Percentiles rank a stretch among this genome's conserved stretches.
Evolutionary conservation across 2,888 invertebrate genomes (phyloP).

Genomic region (Hoplodrina ambigua): DNA sequence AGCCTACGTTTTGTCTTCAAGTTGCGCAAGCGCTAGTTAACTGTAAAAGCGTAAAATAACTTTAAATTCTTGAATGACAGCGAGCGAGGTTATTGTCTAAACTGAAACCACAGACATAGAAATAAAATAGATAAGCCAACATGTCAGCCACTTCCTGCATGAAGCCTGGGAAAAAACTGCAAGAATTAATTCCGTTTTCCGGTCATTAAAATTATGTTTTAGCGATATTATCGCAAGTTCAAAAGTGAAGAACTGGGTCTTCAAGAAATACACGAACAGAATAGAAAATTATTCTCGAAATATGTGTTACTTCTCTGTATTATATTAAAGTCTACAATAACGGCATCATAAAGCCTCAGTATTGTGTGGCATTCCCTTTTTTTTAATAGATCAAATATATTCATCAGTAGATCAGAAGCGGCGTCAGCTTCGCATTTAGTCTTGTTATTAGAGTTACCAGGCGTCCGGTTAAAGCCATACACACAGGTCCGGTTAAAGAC

Average conservation of each 20-base stretch:
- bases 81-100: conserved; percentile 17
- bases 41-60: background rate
- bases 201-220: conserved; percentile 18
- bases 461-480: too few relatives aligned
- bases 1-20: background rate
- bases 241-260: background rate
- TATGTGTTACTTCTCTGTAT: too few relatives aligned
- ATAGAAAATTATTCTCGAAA: background rate
- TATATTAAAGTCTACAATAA: too few relatives aligned
- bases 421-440: background rate
- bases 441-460: too few relatives aligned
- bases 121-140: conserved; percentile 33
- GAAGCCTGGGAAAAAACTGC: conserved; percentile 24
- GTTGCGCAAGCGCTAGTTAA: background rate
- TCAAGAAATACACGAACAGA: background rate
- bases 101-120: conserved; percentile 36
- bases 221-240: conserved; percentile 3
- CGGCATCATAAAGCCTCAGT: too few relatives aligned
- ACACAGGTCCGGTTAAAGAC: too few relatives aligned
- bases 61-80: conserved; percentile 6
- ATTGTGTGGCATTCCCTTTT: too few relatives aligned
- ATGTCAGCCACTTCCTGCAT: conserved; percentile 23
- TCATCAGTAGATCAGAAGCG: background rate
- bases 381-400: background rate
- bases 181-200: conserved; percentile 21